Conservation (phyloP, 1,140 invertebrate species). For the Tetragonula clypearis region DNA sequence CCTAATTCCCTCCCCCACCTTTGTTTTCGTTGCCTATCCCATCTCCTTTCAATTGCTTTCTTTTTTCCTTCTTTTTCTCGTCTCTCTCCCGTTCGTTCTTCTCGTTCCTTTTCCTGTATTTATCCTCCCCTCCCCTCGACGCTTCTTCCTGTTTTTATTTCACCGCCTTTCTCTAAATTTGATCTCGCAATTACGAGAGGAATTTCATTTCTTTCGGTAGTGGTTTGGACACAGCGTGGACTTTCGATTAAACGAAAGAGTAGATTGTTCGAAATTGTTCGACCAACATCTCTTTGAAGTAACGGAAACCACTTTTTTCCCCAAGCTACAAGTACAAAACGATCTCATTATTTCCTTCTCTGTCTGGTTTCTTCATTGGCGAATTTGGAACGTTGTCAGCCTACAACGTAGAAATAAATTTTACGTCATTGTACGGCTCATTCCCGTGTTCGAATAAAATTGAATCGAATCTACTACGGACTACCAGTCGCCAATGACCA, state of each 20-base stretch:
- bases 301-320: neutral
- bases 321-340: too few relatives aligned
- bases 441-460: too few relatives aligned
- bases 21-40: constrained; percentile 7
- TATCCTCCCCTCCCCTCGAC: neutral
- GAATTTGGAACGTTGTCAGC: too few relatives aligned
- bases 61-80: too few relatives aligned
- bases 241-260: neutral
- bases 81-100: neutral
- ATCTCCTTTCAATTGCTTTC: neutral
- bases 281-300: too few relatives aligned
- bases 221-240: neutral
- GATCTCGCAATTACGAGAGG: neutral
- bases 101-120: neutral
- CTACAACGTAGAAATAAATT: too few relatives aligned
- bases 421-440: too few relatives aligned
- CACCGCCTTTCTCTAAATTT: neutral
- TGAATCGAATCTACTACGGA: too few relatives aligned
- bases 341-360: too few relatives aligned
- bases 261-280: neutral
- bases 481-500: too few relatives aligned
- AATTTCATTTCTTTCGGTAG: too few relatives aligned
- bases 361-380: too few relatives aligned
- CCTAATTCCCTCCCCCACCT: neutral
- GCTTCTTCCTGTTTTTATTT: neutral